These are phyloP conservation scores for Cherax quadricarinatus DNA, from an alignment of 1,140 invertebrate species.

Conservation along the genomic window DNA sequence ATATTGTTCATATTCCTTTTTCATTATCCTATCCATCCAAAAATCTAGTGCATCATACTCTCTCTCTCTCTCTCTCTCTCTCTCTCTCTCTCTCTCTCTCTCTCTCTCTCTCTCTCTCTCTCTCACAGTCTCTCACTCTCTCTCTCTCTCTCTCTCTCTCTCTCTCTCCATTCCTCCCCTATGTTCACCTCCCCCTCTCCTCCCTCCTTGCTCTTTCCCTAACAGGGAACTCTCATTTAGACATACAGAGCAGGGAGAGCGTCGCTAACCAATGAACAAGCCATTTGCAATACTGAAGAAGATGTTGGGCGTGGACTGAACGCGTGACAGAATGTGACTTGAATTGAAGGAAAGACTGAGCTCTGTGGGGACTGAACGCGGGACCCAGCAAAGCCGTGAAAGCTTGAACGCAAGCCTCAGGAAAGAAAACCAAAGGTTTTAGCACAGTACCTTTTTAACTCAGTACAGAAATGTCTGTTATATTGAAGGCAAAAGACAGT, in stretches of 20 bases:
- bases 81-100: background rate
- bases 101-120: background rate
- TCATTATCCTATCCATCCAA: background rate
- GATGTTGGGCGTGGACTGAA: background rate
- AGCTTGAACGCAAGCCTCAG: no score
- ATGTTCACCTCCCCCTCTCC: background rate
- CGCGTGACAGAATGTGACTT: no score
- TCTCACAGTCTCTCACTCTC: background rate
- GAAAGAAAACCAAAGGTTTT: no score
- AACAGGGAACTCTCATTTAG: conserved; percentile 54
- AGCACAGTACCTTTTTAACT: no score
- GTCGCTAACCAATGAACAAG: conserved; percentile 55
- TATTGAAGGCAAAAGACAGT: no score
- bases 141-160: conserved; percentile 1
- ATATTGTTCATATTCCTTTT: background rate
- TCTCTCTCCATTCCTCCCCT: background rate
- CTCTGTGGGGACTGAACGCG: no score
- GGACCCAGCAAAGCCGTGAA: no score
- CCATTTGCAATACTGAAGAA: conserved; percentile 61
- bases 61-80: conserved; percentile 12
- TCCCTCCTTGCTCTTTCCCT: conserved; percentile 10
- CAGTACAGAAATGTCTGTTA: no score
- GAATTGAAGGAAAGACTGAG: no score
- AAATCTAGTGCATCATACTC: background rate
- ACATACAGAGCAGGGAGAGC: background rate